Conservation (phyloP, 2,888 invertebrate species). For the Latrodectus elegans region DNA sequence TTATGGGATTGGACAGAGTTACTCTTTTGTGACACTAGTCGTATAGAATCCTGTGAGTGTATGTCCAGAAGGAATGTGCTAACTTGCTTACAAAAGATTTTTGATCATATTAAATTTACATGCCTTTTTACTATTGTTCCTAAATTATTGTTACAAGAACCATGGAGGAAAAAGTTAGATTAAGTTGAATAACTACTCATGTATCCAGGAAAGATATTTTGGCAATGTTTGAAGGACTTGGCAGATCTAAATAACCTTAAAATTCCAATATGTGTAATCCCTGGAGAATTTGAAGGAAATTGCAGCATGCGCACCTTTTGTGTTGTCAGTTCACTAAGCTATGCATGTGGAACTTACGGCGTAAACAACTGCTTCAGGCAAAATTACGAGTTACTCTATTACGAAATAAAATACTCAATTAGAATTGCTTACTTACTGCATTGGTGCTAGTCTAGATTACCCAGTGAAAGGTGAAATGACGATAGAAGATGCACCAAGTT, state of each 20-base stretch:
- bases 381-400: too few relatives aligned
- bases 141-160: conserved; percentile 7
- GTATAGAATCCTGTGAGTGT: neutral
- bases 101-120: neutral
- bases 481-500: too few relatives aligned
- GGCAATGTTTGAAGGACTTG: neutral
- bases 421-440: too few relatives aligned
- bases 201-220: neutral
- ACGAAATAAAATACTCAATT: too few relatives aligned
- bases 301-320: conserved; percentile 4
- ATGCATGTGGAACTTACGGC: too few relatives aligned
- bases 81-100: conserved; percentile 7
- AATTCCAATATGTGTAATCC: too few relatives aligned
- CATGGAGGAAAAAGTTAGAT: neutral
- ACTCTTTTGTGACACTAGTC: too few relatives aligned
- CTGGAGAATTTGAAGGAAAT: neutral
- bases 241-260: neutral
- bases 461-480: too few relatives aligned
- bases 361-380: too few relatives aligned
- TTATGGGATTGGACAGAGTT: conserved; percentile 8
- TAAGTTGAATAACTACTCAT: neutral
- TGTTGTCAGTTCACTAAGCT: too few relatives aligned
- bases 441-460: too few relatives aligned
- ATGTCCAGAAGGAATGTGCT: neutral
- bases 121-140: conserved; percentile 9